Conservation (phyloP, 2,797 vertebrate species). For the Telmatherina bonti region DNA sequence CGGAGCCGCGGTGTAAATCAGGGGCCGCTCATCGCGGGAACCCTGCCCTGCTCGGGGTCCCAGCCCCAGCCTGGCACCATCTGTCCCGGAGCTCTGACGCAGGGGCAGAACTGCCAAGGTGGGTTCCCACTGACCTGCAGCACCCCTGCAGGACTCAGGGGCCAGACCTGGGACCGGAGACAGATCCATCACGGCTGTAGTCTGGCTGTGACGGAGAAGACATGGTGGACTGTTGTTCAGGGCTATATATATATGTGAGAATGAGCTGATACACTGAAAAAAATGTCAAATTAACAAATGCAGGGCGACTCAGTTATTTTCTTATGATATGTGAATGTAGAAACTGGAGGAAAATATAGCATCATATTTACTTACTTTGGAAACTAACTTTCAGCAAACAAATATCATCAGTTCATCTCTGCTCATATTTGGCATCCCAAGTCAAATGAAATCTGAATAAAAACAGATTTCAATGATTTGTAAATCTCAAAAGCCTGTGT, state of each 20-base stretch:
- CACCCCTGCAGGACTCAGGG: slow-evolving; percentile 37
- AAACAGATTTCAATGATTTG: too few relatives aligned
- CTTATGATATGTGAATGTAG: too few relatives aligned
- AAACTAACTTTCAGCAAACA: too few relatives aligned
- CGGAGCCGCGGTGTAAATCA: slow-evolving; percentile 81
- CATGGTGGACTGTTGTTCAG: background rate
- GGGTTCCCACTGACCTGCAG: slow-evolving; percentile 79
- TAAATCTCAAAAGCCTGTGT: too few relatives aligned
- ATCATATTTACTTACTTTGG: too few relatives aligned
- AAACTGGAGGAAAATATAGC: too few relatives aligned
- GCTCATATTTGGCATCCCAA: too few relatives aligned
- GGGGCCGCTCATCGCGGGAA: slow-evolving; percentile 78
- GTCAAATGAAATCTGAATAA: too few relatives aligned
- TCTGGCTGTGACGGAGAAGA: slow-evolving; percentile 27
- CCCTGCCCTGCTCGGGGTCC: slow-evolving; percentile 64
- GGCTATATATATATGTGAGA: slow-evolving; percentile 5
- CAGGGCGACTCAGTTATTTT: too few relatives aligned
- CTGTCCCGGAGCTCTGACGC: slow-evolving; percentile 80
- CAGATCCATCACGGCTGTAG: slow-evolving; percentile 70
- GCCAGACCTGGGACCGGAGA: slow-evolving; percentile 52
- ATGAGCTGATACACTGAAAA: background rate
- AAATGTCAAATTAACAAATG: background rate
- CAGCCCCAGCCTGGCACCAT: slow-evolving; percentile 83
- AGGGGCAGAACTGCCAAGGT: slow-evolving; percentile 63
- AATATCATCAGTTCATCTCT: too few relatives aligned